A percentile compares a stretch with the other conserved stretches of the same genome.
phyloP scores from a whole-genome alignment of 2,797 vertebrate genomes.

The Gymnopithys bicolor region DNA sequence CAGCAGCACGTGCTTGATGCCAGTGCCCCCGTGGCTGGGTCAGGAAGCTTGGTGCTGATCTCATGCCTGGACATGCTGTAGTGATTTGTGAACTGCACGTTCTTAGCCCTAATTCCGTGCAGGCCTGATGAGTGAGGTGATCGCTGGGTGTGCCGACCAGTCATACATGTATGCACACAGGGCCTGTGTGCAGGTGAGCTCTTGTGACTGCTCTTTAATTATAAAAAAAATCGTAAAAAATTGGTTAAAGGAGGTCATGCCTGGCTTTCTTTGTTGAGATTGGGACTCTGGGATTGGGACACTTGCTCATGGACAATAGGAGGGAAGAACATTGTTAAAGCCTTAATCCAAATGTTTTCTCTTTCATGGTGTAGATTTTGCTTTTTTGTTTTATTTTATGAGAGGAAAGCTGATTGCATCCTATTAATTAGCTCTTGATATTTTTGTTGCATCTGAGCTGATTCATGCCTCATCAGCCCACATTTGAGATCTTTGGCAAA shows the following conservation, averaged over 20 bases:
- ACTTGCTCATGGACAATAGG: neutral
- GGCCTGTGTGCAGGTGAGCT: neutral
- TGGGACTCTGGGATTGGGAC: neutral
- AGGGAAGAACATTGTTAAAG: neutral
- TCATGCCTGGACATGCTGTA: neutral
- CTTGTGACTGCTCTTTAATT: neutral
- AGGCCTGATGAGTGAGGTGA: neutral
- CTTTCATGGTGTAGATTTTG: neutral
- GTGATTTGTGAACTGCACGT: neutral
- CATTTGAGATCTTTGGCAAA: neutral
- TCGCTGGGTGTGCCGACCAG: neutral
- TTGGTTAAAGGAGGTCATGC: rapidly evolving
- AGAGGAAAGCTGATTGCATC: neutral
- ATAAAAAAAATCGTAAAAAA: neutral
- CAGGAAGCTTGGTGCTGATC: neutral
- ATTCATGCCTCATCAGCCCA: neutral
- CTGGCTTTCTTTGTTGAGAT: neutral
- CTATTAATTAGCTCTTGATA: neutral
- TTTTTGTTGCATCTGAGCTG: slow-evolving; percentile 8
- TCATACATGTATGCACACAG: neutral
- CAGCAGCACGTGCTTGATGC: rapidly evolving
- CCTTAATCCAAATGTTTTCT: neutral
- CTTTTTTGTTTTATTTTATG: neutral
- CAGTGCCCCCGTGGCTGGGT: neutral
- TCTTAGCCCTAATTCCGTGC: neutral